A percentile compares a stretch with the other conserved stretches of the same genome.
phyloP scores from a whole-genome alignment of 2,888 invertebrate species.

The Limnephilus auricula region DNA sequence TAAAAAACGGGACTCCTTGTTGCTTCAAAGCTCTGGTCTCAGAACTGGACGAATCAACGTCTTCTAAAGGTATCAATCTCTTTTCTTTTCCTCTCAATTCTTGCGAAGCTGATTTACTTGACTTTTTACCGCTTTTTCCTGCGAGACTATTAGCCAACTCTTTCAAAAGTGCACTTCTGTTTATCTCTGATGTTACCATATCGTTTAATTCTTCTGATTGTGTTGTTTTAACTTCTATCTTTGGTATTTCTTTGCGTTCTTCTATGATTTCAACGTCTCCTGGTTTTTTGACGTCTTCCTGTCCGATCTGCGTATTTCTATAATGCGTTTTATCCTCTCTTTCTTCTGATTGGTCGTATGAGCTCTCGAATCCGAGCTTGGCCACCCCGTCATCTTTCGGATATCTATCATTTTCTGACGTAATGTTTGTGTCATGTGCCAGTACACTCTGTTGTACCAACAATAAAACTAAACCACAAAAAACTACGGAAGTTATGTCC shows the following conservation, averaged over 20 bases:
- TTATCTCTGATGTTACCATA: neutral
- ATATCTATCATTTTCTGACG: conserved; percentile 21
- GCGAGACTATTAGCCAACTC: conserved; percentile 14
- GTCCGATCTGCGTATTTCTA: neutral
- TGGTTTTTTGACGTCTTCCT: neutral
- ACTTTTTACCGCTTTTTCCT: neutral
- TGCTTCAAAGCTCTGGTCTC: conserved; percentile 53
- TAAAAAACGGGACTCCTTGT: conserved; percentile 61
- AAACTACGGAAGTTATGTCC: conserved; percentile 12
- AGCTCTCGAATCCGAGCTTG: conserved; percentile 37
- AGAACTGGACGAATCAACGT: conserved; percentile 45
- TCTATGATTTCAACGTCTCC: neutral
- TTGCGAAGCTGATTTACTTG: neutral
- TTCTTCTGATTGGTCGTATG: conserved; percentile 9
- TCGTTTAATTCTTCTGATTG: neutral
- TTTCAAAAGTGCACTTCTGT: conserved; percentile 5
- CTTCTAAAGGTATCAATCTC: conserved; percentile 53
- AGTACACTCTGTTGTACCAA: neutral
- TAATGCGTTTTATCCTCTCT: neutral
- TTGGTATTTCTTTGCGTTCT: neutral
- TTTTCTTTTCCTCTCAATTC: conserved; percentile 52
- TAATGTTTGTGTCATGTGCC: neutral
- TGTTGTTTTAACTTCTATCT: conserved; percentile 9
- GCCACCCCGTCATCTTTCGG: conserved; percentile 48
- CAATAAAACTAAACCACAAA: neutral